Evolutionary conservation across 2,113 vertebrate genomes (phyloP), one percentile per base, ranked within the genome.

Genomic region (Astur gentilis): DNA sequence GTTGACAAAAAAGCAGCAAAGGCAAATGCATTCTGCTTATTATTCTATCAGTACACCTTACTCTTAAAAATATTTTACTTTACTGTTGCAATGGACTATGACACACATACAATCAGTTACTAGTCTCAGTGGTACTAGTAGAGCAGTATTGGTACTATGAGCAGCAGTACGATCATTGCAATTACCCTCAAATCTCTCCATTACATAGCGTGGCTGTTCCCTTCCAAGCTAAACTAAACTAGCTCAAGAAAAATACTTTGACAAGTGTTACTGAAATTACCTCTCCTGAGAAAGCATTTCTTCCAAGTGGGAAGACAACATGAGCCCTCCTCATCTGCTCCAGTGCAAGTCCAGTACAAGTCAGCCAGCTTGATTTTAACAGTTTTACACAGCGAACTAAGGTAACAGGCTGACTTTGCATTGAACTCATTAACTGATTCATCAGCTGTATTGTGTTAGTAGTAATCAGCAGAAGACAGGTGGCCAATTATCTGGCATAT

Each of bases 391-490:
- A 36, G 27, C 1, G 3, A 90, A 27, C 36, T 13, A 13, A 73
- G 31, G 67, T 27, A 80, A 71, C 10, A 40, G 72, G 57, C 47
- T 87, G 72, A 18, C n/a, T 90, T 27, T 27, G 52, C 55, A 55
- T 2, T 38, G 55, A 91, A 49, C n/a, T 44, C 64, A 32, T 66
- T 27, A 54, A 81, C 64, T 40, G 42, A 58, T 61, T 50, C 52
- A 67, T 44, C 93, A 95, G 77, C 89, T 91, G 82, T 11, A 70
- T 42, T 34, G 38, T 16, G 23, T 60, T 60, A 61, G 72, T 0
- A 78, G 72, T 4, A 73, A 89, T 19, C n/a, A 77, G 40, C 71
- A 86, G 25, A 67, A 71, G 50, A 78, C 89, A 94, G 81, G 84
- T 89, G 73, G 87, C 57, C 65, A 87, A 78, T 82, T 87, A 84